These are phyloP conservation scores for Diaprepes abbreviatus DNA, from an alignment of 2,888 invertebrate genomes.

Conservation along the genomic window DNA sequence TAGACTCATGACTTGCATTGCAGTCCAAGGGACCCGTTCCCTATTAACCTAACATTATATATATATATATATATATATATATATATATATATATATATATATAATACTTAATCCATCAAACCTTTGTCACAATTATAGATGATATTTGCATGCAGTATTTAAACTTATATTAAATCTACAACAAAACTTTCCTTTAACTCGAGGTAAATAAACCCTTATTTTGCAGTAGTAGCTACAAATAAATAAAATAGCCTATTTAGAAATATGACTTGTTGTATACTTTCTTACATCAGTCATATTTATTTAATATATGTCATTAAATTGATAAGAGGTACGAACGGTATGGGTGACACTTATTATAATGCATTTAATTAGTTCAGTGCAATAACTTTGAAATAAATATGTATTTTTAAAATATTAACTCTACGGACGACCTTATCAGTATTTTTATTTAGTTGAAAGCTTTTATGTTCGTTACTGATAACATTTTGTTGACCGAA, in stretches of 20 bases:
- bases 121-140: no score
- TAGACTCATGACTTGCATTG: no score
- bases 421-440: slow-evolving; percentile 20
- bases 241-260: slow-evolving; percentile 9
- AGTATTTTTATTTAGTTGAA: background rate
- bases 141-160: background rate
- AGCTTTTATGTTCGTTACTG: slow-evolving; percentile 11
- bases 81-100: no score
- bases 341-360: slow-evolving; percentile 8
- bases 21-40: no score
- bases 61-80: no score
- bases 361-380: slow-evolving; percentile 20
- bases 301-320: slow-evolving; percentile 10
- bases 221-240: background rate
- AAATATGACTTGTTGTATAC: background rate
- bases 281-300: slow-evolving; percentile 3
- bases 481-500: slow-evolving; percentile 15
- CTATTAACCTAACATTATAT: no score
- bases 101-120: no score
- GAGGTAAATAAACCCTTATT: slow-evolving; percentile 6
- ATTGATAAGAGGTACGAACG: slow-evolving; percentile 22
- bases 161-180: background rate
- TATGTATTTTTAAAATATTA: slow-evolving; percentile 12
- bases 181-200: background rate
- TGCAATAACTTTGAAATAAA: slow-evolving; percentile 22